Percentiles rank a stretch among this genome's conserved stretches.
Conservation (phyloP, 2,113 vertebrate genomes). For the Sander vitreus region DNA sequence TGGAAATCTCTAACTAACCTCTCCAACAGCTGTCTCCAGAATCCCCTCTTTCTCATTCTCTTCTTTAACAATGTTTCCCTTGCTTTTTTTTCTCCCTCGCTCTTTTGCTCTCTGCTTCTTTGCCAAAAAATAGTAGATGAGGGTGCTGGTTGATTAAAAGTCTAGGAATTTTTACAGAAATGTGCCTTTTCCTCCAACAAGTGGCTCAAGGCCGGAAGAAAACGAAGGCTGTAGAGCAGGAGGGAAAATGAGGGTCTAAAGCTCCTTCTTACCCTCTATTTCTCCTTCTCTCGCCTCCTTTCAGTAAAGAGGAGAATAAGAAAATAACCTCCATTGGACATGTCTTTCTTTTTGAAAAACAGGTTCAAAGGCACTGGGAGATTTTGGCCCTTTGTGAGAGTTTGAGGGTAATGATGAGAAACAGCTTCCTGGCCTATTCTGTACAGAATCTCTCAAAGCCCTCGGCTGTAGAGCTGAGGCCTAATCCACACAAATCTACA, state of each 20-base stretch:
- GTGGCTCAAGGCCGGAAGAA: slow-evolving; percentile 83
- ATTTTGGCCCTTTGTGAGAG: slow-evolving; percentile 76
- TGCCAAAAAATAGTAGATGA: slow-evolving; percentile 70
- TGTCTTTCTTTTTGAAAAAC: slow-evolving; percentile 84
- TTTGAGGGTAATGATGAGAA: slow-evolving; percentile 81
- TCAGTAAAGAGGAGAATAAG: slow-evolving; percentile 81
- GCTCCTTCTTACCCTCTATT: slow-evolving; percentile 50
- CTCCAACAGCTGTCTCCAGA: slow-evolving; percentile 86
- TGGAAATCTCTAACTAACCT: slow-evolving; percentile 87
- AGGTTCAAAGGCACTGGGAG: slow-evolving; percentile 82
- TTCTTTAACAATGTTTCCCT: slow-evolving; percentile 71
- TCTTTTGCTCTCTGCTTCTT: slow-evolving; percentile 66
- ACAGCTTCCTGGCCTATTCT: slow-evolving; percentile 82
- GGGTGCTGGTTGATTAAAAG: slow-evolving; percentile 77
- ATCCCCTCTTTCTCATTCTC: slow-evolving; percentile 70
- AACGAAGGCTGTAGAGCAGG: slow-evolving; percentile 65
- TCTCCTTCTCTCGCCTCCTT: slow-evolving; percentile 64
- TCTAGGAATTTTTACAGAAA: slow-evolving; percentile 79
- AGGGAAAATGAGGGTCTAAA: slow-evolving; percentile 76
- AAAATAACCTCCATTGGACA: slow-evolving; percentile 81
- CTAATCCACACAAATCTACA: slow-evolving; percentile 84
- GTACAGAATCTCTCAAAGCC: slow-evolving; percentile 67
- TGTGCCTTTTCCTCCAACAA: slow-evolving; percentile 83
- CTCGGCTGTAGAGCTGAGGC: slow-evolving; percentile 62
- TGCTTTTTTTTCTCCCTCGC: slow-evolving; percentile 50